phyloP scores from a whole-genome alignment of 2,113 vertebrate genomes.

The Martes martes region DNA sequence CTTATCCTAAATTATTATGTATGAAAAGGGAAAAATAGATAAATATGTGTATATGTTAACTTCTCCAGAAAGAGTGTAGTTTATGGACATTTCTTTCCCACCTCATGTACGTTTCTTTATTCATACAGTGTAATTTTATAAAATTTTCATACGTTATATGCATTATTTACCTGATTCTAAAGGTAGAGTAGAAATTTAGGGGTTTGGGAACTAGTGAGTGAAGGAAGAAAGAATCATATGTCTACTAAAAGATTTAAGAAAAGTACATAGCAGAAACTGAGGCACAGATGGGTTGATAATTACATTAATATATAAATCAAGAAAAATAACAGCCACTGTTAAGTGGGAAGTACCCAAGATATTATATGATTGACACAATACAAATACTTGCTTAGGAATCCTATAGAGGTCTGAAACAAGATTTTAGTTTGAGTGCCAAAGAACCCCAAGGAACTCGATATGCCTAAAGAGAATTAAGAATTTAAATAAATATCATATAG shows the following conservation, averaged over 20 bases:
- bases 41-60: background rate
- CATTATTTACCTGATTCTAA: background rate
- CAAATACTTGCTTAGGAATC: background rate
- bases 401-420: background rate
- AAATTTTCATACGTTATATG: background rate
- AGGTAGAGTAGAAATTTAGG: background rate
- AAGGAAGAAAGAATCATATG: background rate
- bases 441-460: background rate
- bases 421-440: background rate
- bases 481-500: background rate
- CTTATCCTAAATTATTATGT: background rate
- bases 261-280: background rate
- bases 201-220: background rate
- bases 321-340: background rate
- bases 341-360: background rate
- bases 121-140: background rate
- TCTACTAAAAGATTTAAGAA: background rate
- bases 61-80: background rate
- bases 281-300: background rate
- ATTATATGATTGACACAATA: background rate
- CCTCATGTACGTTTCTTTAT: background rate
- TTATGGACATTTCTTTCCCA: background rate
- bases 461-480: background rate
- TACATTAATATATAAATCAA: background rate
- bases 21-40: too few species aligned